A percentile compares a stretch with the other conserved stretches of the same genome.
Conservation (phyloP, 2,888 invertebrate species). For the Tinea semifulvella region DNA sequence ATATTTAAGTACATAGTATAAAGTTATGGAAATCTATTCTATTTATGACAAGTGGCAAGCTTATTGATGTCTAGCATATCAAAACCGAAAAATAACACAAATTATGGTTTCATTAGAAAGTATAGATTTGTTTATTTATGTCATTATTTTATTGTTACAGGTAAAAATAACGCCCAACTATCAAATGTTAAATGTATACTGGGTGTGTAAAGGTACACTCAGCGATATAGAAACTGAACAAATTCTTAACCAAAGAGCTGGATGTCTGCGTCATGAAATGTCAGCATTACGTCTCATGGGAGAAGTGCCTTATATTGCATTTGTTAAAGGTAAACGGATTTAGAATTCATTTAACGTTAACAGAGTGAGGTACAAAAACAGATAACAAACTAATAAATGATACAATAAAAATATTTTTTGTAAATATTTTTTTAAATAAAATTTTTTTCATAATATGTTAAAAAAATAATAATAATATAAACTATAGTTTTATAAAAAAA, state of each 20-base stretch:
- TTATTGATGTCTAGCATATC: no score
- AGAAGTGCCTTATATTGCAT: slow-evolving; percentile 75
- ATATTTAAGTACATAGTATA: no score
- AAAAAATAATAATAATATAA: no score
- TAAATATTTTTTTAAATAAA: no score
- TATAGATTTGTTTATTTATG: background rate
- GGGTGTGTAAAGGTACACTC: slow-evolving; percentile 68
- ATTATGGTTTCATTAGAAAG: background rate
- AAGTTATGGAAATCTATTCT: no score
- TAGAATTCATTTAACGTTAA: no score
- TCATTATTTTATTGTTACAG: slow-evolving; percentile 33
- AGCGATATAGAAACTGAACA: slow-evolving; percentile 61
- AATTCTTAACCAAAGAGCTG: slow-evolving; percentile 64
- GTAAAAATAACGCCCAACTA: slow-evolving; percentile 74
- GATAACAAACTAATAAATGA: no score
- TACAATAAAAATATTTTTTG: no score
- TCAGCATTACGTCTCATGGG: slow-evolving; percentile 79
- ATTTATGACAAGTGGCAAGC: no score
- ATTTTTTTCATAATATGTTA: slow-evolving; percentile 1
- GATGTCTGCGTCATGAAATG: slow-evolving; percentile 74
- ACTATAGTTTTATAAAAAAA: no score
- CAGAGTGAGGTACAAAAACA: no score
- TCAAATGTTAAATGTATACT: slow-evolving; percentile 73
- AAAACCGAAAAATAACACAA: no score
- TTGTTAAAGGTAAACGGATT: slow-evolving; percentile 77